Conservation (phyloP, 1,140 invertebrate species). For the Fragariocoptes setiger region DNA sequence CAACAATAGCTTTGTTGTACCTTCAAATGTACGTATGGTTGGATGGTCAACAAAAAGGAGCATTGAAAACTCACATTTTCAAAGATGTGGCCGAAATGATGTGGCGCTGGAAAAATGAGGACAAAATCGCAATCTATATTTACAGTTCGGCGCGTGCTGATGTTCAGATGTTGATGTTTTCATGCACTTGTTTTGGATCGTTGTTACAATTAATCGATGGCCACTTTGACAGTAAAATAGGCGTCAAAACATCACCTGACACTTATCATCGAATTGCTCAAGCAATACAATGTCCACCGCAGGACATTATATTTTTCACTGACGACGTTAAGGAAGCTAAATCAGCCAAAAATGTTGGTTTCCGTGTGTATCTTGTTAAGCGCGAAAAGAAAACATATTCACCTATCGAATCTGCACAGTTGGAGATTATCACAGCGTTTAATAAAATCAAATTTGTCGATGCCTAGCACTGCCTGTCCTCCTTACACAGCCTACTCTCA, state of each 20-base stretch:
- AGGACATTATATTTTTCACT: background rate
- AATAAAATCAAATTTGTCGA: background rate
- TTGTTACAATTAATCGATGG: conserved; percentile 1
- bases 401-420: background rate
- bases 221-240: conserved; percentile 1
- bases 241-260: background rate
- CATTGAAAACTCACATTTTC: conserved; percentile 3
- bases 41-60: conserved; percentile 2
- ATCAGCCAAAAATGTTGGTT: background rate
- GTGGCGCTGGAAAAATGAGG: conserved; percentile 1
- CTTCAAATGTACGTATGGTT: conserved; percentile 1
- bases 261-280: background rate
- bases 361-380: background rate
- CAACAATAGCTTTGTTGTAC: background rate
- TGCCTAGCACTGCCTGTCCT: too few species aligned
- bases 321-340: background rate
- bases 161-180: conserved; percentile 2
- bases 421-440: background rate
- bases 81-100: conserved; percentile 1
- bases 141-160: background rate
- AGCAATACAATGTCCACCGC: background rate
- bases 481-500: too few species aligned
- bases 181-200: conserved; percentile 1
- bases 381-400: background rate
- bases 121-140: conserved; percentile 4